These are phyloP conservation scores for Microplitis manilae DNA, from an alignment of 2,888 invertebrate genomes.

Conservation along the genomic window DNA sequence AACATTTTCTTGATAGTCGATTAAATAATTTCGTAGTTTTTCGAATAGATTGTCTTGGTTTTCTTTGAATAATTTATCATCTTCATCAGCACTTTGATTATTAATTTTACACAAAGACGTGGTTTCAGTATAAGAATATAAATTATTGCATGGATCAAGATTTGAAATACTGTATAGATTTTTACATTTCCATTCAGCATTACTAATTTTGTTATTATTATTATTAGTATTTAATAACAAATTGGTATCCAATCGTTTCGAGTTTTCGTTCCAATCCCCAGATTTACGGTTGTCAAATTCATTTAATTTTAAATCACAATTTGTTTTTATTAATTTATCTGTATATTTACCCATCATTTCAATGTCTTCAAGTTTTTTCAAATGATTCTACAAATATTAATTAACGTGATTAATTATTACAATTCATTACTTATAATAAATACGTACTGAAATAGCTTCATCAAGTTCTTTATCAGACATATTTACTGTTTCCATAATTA, in stretches of 20 bases:
- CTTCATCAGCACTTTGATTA: constrained; percentile 32
- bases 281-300: constrained; percentile 43
- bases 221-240: constrained; percentile 21
- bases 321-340: constrained; percentile 1
- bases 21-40: constrained; percentile 58
- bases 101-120: constrained; percentile 10
- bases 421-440: not conserved
- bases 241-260: constrained; percentile 32
- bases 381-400: constrained; percentile 23
- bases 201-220: not conserved
- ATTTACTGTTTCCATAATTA: constrained; percentile 17
- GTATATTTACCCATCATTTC: constrained; percentile 25
- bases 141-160: constrained; percentile 35
- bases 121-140: constrained; percentile 13
- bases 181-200: constrained; percentile 54
- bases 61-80: constrained; percentile 34
- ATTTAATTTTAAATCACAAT: constrained; percentile 1
- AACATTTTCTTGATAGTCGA: constrained; percentile 61
- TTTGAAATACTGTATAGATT: constrained; percentile 58
- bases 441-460: constrained; percentile 34
- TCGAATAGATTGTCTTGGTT: constrained; percentile 43
- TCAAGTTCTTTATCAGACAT: constrained; percentile 39
- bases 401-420: not conserved
- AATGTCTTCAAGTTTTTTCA: constrained; percentile 26
- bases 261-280: constrained; percentile 55